These are phyloP conservation scores for Clarias batrachus DNA, from an alignment of 2,113 vertebrate species.

Conservation along the genomic window DNA sequence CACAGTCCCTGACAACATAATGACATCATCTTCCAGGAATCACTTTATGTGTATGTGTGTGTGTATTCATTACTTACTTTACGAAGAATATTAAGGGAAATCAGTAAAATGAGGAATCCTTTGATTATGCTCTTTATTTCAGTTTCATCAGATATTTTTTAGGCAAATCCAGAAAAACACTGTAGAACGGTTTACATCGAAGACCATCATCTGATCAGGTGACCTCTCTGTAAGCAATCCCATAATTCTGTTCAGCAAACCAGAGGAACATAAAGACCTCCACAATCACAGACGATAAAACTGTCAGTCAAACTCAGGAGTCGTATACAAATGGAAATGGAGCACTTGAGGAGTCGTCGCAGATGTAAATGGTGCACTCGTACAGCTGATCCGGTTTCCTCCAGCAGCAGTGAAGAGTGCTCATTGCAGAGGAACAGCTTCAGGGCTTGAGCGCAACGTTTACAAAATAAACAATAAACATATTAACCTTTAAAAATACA, in stretches of 20 bases:
- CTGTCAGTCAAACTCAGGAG: not conserved
- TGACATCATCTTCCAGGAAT: constrained; percentile 47
- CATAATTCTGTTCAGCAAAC: not conserved
- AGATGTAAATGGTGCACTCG: not conserved
- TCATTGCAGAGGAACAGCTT: no score
- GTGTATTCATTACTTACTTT: constrained; percentile 40
- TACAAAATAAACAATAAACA: no score
- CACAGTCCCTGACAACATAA: constrained; percentile 45
- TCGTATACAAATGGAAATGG: not conserved
- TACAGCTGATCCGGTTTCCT: no score
- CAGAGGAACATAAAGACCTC: not conserved
- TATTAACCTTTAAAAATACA: no score
- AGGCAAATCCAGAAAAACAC: not conserved
- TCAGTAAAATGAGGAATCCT: not conserved
- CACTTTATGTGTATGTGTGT: constrained; percentile 19
- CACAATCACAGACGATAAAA: not conserved
- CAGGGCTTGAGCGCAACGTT: no score
- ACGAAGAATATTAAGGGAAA: constrained; percentile 11
- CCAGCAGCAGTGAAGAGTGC: no score
- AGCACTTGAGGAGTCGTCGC: not conserved
- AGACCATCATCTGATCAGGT: not conserved
- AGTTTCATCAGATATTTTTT: not conserved
- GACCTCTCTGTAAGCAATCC: not conserved
- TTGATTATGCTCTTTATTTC: not conserved
- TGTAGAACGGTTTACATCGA: not conserved